Percentiles rank a stretch among this genome's conserved stretches.
Evolutionary conservation across 37 sponge, comb jelly and placozoan species (phyloP).

Genomic region (Crambe crambe): DNA sequence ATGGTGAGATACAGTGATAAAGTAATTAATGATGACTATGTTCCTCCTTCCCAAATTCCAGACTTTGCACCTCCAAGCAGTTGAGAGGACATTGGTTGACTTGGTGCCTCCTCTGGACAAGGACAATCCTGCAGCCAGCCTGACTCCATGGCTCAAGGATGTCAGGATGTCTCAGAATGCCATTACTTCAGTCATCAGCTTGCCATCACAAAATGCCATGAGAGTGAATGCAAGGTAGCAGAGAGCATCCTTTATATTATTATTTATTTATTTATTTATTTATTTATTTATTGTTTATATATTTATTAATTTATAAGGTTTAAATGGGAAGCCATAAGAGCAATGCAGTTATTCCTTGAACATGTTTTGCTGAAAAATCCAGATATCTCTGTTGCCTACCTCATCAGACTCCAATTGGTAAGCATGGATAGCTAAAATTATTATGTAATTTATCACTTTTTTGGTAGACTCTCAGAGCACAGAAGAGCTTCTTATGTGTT

Average conservation of each 20-base stretch:
- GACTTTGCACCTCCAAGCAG: slow-evolving; percentile 48
- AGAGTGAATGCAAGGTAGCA: slow-evolving; percentile 12
- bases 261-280: not conserved
- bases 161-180: slow-evolving; percentile 42
- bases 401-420: slow-evolving; percentile 46
- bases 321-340: slow-evolving; percentile 63
- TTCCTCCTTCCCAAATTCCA: slow-evolving; percentile 23
- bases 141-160: slow-evolving; percentile 31
- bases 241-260: not conserved
- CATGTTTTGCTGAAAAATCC: slow-evolving; percentile 45
- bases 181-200: slow-evolving; percentile 36
- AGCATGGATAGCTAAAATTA: slow-evolving; percentile 1
- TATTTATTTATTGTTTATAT: not conserved
- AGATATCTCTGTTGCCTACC: slow-evolving; percentile 19
- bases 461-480: slow-evolving; percentile 16
- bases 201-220: not conserved
- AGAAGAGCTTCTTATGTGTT: slow-evolving; percentile 23
- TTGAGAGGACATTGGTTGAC: slow-evolving; percentile 19
- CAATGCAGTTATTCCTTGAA: slow-evolving; percentile 69
- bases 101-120: slow-evolving; percentile 16
- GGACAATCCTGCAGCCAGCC: not conserved
- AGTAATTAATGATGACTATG: not conserved
- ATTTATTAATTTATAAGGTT: slow-evolving; percentile 9
- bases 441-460: not conserved
- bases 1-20: slow-evolving; percentile 7